These are phyloP conservation scores for Kuschelorhynchus macadamiae DNA, from an alignment of 2,888 invertebrate genomes.

Conservation along the genomic window DNA sequence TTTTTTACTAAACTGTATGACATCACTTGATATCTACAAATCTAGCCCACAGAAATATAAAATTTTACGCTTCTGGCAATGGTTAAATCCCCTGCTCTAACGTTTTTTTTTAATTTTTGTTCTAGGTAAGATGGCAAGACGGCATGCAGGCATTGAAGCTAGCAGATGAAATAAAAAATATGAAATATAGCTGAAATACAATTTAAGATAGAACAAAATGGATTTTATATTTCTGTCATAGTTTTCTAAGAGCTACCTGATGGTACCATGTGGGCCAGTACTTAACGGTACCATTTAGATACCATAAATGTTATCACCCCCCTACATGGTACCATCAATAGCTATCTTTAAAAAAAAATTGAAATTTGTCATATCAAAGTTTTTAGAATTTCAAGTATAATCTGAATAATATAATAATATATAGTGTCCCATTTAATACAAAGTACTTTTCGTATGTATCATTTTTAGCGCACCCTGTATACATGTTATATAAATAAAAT, in stretches of 20 bases:
- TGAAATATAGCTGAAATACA: not conserved
- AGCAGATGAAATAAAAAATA: not conserved
- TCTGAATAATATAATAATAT: conserved; percentile 8
- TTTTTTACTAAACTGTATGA: conserved; percentile 9
- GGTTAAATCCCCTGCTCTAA: conserved; percentile 5
- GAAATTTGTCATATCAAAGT: too few species aligned
- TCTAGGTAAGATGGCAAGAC: not conserved
- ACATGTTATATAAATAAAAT: conserved; percentile 1
- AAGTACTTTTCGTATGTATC: not conserved
- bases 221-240: too few species aligned
- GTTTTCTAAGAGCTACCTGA: too few species aligned
- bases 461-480: not conserved
- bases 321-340: too few species aligned
- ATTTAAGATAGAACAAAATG: not conserved
- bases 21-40: conserved; percentile 1
- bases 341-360: too few species aligned
- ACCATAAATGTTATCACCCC: too few species aligned
- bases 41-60: conserved; percentile 6
- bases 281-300: too few species aligned
- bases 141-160: too few species aligned
- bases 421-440: conserved; percentile 5
- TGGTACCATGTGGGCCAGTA: too few species aligned
- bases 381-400: not conserved
- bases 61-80: conserved; percentile 3
- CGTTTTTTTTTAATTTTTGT: conserved; percentile 1